Evolutionary conservation across 2,888 invertebrate species (phyloP), one percentile per base, ranked within the genome.

Genomic region (Hesperia comma): DNA sequence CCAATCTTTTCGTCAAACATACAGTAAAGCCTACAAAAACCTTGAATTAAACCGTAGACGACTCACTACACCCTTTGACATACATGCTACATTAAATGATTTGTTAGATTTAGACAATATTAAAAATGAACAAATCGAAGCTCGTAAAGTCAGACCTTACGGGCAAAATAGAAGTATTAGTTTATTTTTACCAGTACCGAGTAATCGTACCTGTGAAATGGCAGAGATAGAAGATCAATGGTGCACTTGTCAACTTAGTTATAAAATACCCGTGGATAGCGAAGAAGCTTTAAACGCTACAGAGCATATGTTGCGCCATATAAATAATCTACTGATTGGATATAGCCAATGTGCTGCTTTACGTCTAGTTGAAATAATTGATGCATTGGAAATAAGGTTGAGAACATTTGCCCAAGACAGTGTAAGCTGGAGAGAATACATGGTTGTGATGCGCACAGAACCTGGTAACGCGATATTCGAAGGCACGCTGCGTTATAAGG

Each of bases 151-250:
- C 55, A 70, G 77, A 5, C 70, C 78, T 0, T 81, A 84, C 17
- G 76, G 75, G 17, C 72, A 84, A 72, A 81, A 87, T 2, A 86
- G 94, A 19, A 95, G 95, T 7, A 94, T 95, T 10, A 97, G 97
- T 80, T 92, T 97, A 61, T 97, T 98, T 80, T 85, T 95, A 33
- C 94, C 95, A 0, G 92, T 98, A 66, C 94, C 96, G 0, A 80
- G 81, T 32, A 88, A 92, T 40, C 92, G 98, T 62, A 96, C 95
- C 0, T 98, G 98, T 81, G 87, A 93, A 61, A 89, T 93, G 68
- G 96, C 97, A 0, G 94, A 93, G 0, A 96, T 98, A 63, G 94
- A 94, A 0, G 94, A 95, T 15, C 96, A 97, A 80, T 98, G 96
- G 96, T 98, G 98, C 83, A 95, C 96, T 8, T 98, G 98, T 73